Evolutionary conservation across 2,797 vertebrate genomes (phyloP).

Genomic region (Caiman crocodilus): DNA sequence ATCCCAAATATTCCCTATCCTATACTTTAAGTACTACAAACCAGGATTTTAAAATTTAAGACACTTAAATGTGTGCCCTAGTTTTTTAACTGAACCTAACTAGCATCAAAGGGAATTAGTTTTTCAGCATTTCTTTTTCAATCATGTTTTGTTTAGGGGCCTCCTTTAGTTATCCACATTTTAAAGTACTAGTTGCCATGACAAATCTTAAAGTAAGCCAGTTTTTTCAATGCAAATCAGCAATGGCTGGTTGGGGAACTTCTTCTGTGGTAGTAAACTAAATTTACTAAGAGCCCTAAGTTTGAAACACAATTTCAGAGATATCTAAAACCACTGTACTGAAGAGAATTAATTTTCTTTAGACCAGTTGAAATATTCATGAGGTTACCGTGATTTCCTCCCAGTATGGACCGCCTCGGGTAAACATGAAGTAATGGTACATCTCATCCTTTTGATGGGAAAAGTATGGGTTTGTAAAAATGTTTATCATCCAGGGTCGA

Average conservation of each 20-base stretch:
- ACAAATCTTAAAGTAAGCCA: neutral
- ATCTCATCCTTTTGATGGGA: slow-evolving; percentile 90
- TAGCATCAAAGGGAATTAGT: neutral
- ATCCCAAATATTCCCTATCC: neutral
- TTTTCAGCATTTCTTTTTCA: neutral
- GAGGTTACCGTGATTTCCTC: slow-evolving; percentile 91
- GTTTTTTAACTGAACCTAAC: neutral
- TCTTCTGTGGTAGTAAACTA: neutral
- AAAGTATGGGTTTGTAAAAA: slow-evolving; percentile 86
- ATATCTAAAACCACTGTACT: neutral
- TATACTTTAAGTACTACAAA: neutral
- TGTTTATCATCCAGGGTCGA: slow-evolving; percentile 95
- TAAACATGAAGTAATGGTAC: slow-evolving; percentile 95
- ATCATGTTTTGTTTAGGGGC: neutral
- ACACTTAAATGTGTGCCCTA: neutral
- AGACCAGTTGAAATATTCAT: neutral
- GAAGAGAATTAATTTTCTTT: neutral
- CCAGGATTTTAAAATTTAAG: neutral
- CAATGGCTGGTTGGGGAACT: neutral
- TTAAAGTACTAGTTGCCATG: neutral
- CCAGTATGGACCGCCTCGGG: slow-evolving; percentile 96
- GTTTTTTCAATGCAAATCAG: neutral
- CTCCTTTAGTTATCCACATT: neutral
- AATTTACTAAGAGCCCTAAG: neutral
- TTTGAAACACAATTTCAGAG: neutral